These are phyloP conservation scores for Dorcus hopei DNA, from an alignment of 2,888 invertebrate genomes.

Conservation along the genomic window DNA sequence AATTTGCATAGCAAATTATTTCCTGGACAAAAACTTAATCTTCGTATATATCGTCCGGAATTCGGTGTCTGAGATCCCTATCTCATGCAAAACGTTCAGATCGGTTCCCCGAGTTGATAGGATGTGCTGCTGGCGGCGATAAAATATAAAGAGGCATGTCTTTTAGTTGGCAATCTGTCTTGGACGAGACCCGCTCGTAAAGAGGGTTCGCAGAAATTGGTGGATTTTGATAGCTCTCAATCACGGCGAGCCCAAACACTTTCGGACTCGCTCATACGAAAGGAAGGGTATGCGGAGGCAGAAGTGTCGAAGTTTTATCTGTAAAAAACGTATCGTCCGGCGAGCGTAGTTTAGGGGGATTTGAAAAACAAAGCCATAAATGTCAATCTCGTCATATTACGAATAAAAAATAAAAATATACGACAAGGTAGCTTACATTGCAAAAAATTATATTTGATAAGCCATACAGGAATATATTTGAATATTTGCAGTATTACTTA, in stretches of 20 bases:
- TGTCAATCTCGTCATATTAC: too few relatives aligned
- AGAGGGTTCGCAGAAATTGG: conserved; percentile 41
- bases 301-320: conserved; percentile 17
- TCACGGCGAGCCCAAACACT: conserved; percentile 36
- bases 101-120: conserved; percentile 7
- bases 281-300: conserved; percentile 11
- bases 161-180: conserved; percentile 34
- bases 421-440: too few relatives aligned
- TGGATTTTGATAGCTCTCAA: conserved; percentile 45
- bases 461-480: too few relatives aligned
- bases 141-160: conserved; percentile 18
- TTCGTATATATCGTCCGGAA: not conserved
- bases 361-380: too few relatives aligned
- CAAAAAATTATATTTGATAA: too few relatives aligned
- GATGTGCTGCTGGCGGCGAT: conserved; percentile 13
- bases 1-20: not conserved
- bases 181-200: conserved; percentile 35
- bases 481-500: too few relatives aligned
- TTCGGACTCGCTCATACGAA: conserved; percentile 15
- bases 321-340: too few relatives aligned
- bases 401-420: too few relatives aligned
- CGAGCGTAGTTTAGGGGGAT: too few relatives aligned
- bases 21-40: not conserved
- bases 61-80: not conserved
- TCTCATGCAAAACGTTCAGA: conserved; percentile 11